Conservation (phyloP, 1,140 invertebrate species). For the Trissolcus basalis region DNA sequence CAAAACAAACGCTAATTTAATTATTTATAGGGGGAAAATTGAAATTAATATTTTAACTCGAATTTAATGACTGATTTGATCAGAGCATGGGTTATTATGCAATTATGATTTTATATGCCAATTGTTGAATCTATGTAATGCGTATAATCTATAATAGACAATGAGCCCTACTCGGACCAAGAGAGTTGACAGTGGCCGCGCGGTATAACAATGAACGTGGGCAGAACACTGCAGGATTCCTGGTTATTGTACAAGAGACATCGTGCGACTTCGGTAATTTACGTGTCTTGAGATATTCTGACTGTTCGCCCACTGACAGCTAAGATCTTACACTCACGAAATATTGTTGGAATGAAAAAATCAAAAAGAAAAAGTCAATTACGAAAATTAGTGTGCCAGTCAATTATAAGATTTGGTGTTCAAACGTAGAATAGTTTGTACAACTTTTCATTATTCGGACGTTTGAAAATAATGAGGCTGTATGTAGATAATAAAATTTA, state of each 20-base stretch:
- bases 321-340: constrained; percentile 53
- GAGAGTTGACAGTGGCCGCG: constrained; percentile 50
- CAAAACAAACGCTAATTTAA: constrained; percentile 1
- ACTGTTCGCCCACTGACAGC: constrained; percentile 58
- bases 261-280: constrained; percentile 60
- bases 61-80: neutral
- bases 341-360: constrained; percentile 25
- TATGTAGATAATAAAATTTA: too few species aligned
- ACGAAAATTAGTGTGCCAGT: too few species aligned
- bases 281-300: constrained; percentile 59
- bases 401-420: too few species aligned
- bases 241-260: constrained; percentile 59
- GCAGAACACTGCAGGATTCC: constrained; percentile 55
- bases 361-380: constrained; percentile 46
- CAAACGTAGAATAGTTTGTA: too few species aligned
- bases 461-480: too few species aligned
- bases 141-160: constrained; percentile 54
- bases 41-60: too few species aligned
- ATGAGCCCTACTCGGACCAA: constrained; percentile 39
- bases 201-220: constrained; percentile 62
- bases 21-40: too few species aligned
- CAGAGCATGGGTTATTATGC: constrained; percentile 23
- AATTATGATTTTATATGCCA: constrained; percentile 39
- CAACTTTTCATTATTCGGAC: too few species aligned
- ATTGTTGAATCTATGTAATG: constrained; percentile 31